Evolutionary conservation across 2,113 vertebrate genomes (phyloP).

Genomic region (Boulengeromyrus knoepffleri): DNA sequence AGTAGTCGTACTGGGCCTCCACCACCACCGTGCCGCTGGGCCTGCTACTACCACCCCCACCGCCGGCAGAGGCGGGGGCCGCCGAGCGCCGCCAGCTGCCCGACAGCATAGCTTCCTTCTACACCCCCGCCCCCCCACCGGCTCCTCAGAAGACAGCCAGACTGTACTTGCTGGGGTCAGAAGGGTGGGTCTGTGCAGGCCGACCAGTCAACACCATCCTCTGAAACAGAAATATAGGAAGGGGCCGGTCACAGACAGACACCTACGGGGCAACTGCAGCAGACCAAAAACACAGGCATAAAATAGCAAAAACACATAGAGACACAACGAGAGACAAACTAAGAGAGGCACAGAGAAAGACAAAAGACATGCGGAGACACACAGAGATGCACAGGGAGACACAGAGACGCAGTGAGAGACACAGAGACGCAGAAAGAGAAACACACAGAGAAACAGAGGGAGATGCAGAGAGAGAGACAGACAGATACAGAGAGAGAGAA

Average conservation of each 20-base stretch:
- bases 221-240: slow-evolving; percentile 39
- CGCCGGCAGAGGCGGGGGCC: slow-evolving; percentile 26
- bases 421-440: background rate
- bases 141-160: background rate
- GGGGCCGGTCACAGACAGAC: background rate
- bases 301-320: slow-evolving; percentile 23
- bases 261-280: background rate
- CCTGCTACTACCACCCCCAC: slow-evolving; percentile 34
- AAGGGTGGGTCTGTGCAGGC: background rate
- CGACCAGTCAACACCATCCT: slow-evolving; percentile 43
- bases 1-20: slow-evolving; percentile 72
- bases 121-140: background rate
- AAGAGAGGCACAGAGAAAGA: slow-evolving; percentile 12
- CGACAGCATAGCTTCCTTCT: slow-evolving; percentile 62
- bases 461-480: too few species aligned
- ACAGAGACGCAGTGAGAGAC: background rate
- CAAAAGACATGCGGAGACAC: background rate
- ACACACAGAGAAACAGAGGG: too few species aligned
- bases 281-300: background rate
- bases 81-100: slow-evolving; percentile 56
- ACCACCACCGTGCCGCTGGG: slow-evolving; percentile 58
- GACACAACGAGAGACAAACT: slow-evolving; percentile 35
- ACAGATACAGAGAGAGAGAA: too few species aligned
- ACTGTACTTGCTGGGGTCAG: slow-evolving; percentile 31
- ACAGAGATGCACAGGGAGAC: slow-evolving; percentile 1